A percentile compares a stretch with the other conserved stretches of the same genome.
Conservation (phyloP, 2,113 vertebrate species). For the Galbula dea region DNA sequence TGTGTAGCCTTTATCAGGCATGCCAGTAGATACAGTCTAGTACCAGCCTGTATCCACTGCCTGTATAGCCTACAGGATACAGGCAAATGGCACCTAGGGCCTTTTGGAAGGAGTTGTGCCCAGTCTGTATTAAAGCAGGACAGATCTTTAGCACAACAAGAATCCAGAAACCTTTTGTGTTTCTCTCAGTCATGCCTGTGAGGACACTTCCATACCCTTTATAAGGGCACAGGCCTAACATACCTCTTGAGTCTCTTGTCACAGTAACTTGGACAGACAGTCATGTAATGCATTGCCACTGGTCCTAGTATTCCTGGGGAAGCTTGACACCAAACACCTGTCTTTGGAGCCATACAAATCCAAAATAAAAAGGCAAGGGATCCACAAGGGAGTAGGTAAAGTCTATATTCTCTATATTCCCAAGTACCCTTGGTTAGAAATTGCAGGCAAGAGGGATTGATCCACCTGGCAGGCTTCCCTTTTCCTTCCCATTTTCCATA, state of each 20-base stretch:
- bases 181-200: not conserved
- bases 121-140: not conserved
- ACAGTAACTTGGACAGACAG: not conserved
- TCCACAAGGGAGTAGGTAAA: not conserved
- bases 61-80: too few relatives aligned
- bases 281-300: not conserved
- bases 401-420: not conserved
- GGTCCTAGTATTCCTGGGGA: not conserved
- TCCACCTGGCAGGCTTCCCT: not conserved
- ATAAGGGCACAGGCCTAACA: not conserved
- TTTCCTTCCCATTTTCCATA: not conserved
- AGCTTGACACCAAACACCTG: not conserved
- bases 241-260: not conserved
- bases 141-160: not conserved
- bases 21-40: not conserved
- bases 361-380: not conserved
- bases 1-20: not conserved
- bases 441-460: not conserved
- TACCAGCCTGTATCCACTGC: too few relatives aligned
- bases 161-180: not conserved
- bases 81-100: not conserved
- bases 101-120: not conserved
- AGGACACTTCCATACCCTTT: not conserved
- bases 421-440: not conserved
- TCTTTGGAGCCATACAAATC: not conserved